Percentiles rank a stretch among this genome's conserved stretches.
Conservation (phyloP, 1,140 invertebrate genomes). For the Druon quercuslanigerum region DNA sequence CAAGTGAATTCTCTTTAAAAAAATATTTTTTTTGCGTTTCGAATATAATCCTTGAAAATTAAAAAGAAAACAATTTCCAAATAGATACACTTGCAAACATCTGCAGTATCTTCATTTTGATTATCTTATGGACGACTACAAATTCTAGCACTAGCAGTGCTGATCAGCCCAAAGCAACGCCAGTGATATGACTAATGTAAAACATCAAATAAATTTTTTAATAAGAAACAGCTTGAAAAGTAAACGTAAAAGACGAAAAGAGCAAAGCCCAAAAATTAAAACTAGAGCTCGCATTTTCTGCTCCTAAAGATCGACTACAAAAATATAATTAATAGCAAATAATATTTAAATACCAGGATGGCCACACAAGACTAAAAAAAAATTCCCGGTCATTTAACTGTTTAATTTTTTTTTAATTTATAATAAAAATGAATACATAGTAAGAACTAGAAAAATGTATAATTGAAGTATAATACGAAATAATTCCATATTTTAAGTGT, state of each 20-base stretch:
- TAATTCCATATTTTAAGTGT: too few relatives aligned
- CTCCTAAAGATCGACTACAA: background rate
- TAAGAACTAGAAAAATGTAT: too few relatives aligned
- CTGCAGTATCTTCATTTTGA: background rate
- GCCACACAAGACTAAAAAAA: too few relatives aligned
- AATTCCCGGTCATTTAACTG: too few relatives aligned
- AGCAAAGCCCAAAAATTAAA: constrained; percentile 49
- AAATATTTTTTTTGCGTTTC: too few relatives aligned
- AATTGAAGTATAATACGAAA: too few relatives aligned
- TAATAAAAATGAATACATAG: too few relatives aligned
- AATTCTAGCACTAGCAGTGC: background rate
- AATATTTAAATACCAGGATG: too few relatives aligned
- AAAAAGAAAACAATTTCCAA: background rate
- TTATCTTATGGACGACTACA: background rate
- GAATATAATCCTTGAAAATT: too few relatives aligned
- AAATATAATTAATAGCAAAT: background rate
- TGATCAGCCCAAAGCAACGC: constrained; percentile 64
- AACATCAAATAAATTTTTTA: background rate
- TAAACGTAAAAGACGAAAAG: constrained; percentile 49
- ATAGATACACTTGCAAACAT: background rate
- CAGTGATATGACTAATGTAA: constrained; percentile 42
- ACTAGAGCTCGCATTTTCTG: constrained; percentile 2
- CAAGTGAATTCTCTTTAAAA: too few relatives aligned
- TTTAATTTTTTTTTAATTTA: too few relatives aligned
- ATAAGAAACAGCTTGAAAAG: constrained; percentile 13